phyloP scores from a whole-genome alignment of 1,140 invertebrate genomes.

The Hormaphis cornu region DNA sequence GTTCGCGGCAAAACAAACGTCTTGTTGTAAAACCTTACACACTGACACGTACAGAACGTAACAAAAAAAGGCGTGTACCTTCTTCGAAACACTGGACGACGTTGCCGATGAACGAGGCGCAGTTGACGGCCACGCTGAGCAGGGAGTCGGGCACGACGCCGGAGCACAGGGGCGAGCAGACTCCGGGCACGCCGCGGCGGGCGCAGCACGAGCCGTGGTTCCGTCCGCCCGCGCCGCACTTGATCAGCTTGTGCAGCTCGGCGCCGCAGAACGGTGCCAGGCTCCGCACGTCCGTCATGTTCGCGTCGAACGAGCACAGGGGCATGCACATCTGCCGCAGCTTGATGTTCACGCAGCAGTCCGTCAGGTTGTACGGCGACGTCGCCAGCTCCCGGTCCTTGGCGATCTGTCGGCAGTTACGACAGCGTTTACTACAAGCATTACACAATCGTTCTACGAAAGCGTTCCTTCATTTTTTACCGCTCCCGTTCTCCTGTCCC shows the following conservation, averaged over 20 bases:
- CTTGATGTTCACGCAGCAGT: slow-evolving; percentile 61
- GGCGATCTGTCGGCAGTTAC: slow-evolving; percentile 45
- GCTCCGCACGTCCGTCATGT: slow-evolving; percentile 61
- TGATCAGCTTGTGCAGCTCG: slow-evolving; percentile 58
- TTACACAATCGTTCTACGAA: too few relatives aligned
- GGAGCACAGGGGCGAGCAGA: slow-evolving; percentile 63
- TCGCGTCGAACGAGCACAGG: slow-evolving; percentile 70
- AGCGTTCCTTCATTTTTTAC: too few relatives aligned
- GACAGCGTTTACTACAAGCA: too few relatives aligned
- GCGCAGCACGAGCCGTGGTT: slow-evolving; percentile 66
- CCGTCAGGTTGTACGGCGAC: slow-evolving; percentile 60
- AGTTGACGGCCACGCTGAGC: slow-evolving; percentile 49
- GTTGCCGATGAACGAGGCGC: slow-evolving; percentile 69
- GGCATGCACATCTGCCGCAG: slow-evolving; percentile 63
- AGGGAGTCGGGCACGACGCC: slow-evolving; percentile 53
- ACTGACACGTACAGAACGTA: too few relatives aligned
- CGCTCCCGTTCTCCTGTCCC: too few relatives aligned
- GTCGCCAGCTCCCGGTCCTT: slow-evolving; percentile 48
- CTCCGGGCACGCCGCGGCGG: slow-evolving; percentile 58
- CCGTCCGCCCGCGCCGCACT: slow-evolving; percentile 61
- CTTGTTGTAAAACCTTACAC: too few relatives aligned
- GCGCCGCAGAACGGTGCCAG: slow-evolving; percentile 54
- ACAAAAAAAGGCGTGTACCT: slow-evolving; percentile 49
- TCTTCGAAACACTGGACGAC: slow-evolving; percentile 77
- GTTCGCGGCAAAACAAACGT: too few relatives aligned